Conservation (phyloP, 2,888 invertebrate species). For the Eledona agricola region DNA sequence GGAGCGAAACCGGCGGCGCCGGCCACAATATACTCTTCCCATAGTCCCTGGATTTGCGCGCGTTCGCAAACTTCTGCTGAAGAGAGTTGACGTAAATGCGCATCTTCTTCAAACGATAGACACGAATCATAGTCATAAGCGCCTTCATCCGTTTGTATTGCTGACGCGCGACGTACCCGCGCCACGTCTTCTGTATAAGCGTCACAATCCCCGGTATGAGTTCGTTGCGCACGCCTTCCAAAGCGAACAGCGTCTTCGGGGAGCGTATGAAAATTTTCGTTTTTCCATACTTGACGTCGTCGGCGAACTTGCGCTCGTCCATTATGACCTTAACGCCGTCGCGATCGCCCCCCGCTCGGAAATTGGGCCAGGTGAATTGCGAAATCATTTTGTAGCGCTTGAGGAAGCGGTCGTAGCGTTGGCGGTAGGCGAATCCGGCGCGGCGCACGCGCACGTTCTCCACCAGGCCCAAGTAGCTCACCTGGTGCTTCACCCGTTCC, state of each 20-base stretch:
- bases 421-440: conserved; percentile 97
- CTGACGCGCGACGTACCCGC: conserved; percentile 74
- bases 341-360: conserved; percentile 76
- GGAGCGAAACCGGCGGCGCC: conserved; percentile 74
- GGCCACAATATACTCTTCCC: conserved; percentile 88
- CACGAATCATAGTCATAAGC: conserved; percentile 79
- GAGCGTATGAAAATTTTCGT: conserved; percentile 96
- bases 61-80: conserved; percentile 71
- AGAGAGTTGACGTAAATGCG: conserved; percentile 75
- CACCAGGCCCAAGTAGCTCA: conserved; percentile 87
- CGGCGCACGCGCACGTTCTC: conserved; percentile 96
- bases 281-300: conserved; percentile 93
- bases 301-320: conserved; percentile 76
- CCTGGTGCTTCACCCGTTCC: conserved; percentile 78
- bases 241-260: conserved; percentile 87
- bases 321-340: conserved; percentile 89
- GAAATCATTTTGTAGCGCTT: conserved; percentile 97
- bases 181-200: conserved; percentile 94
- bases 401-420: conserved; percentile 92
- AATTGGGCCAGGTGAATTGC: conserved; percentile 97
- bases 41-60: conserved; percentile 74
- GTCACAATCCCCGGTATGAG: conserved; percentile 92
- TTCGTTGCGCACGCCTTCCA: conserved; percentile 87
- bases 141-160: conserved; percentile 88
- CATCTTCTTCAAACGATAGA: conserved; percentile 82